phyloP scores from a whole-genome alignment of 1,140 invertebrate species.

The Megalopta genalis region DNA sequence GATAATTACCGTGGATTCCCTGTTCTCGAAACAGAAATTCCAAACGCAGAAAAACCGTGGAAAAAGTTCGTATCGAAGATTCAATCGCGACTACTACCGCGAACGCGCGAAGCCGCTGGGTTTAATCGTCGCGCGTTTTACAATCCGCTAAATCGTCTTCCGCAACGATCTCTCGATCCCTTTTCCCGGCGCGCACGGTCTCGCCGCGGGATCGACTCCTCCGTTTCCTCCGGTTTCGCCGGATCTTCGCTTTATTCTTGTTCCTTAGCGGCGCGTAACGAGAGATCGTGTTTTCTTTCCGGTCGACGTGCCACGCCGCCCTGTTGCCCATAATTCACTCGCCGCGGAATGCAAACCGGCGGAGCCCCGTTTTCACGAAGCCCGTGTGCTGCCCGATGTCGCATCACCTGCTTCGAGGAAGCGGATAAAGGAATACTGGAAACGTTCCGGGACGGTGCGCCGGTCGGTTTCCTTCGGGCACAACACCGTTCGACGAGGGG shows the following conservation, averaged over 20 bases:
- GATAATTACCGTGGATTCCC: no score
- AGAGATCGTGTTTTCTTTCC: constrained; percentile 66
- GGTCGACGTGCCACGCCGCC: constrained; percentile 48
- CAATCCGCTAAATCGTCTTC: no score
- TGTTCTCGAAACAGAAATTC: no score
- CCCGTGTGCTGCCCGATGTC: constrained; percentile 13
- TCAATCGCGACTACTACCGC: no score
- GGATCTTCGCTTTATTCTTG: constrained; percentile 43
- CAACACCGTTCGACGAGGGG: no score
- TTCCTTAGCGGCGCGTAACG: constrained; percentile 66
- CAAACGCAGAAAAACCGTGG: no score
- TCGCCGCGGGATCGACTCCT: not conserved
- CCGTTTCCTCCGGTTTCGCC: not conserved
- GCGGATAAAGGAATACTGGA: not conserved
- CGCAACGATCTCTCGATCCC: no score
- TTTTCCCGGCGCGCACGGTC: no score
- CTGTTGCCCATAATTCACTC: constrained; percentile 51
- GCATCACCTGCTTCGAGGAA: constrained; percentile 26
- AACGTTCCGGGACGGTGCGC: not conserved
- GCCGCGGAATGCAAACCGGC: constrained; percentile 51
- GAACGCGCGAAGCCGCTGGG: no score
- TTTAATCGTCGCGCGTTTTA: no score
- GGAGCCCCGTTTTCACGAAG: constrained; percentile 25
- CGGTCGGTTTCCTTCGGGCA: no score
- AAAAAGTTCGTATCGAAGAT: no score